Percentiles rank a stretch among this genome's conserved stretches.
Evolutionary conservation across 2,797 vertebrate genomes (phyloP).

Genomic region (Ctenopoma kingsleyae): DNA sequence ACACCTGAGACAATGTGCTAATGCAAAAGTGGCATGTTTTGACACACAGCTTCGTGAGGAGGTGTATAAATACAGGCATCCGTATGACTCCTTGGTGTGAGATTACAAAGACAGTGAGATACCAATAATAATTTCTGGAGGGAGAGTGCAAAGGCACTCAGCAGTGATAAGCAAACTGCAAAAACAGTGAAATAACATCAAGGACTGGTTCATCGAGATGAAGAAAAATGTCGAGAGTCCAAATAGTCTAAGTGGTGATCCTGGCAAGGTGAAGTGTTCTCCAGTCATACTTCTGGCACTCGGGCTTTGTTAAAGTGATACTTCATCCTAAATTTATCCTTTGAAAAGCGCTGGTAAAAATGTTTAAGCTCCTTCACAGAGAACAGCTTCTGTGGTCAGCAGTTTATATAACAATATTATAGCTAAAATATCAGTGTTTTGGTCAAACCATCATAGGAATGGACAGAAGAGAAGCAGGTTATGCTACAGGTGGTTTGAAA

Average conservation of each 20-base stretch:
- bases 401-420: constrained; percentile 2
- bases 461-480: neutral
- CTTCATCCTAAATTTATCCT: constrained; percentile 21
- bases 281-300: constrained; percentile 5
- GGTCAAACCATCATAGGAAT: constrained; percentile 13
- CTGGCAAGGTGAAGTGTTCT: constrained; percentile 27
- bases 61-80: constrained; percentile 18
- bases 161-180: constrained; percentile 34
- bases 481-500: constrained; percentile 8
- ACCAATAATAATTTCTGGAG: constrained; percentile 43
- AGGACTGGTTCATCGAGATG: constrained; percentile 30
- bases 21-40: constrained; percentile 45
- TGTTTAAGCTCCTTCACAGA: constrained; percentile 4
- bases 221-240: constrained; percentile 39
- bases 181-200: constrained; percentile 31
- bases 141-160: constrained; percentile 20
- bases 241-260: constrained; percentile 16
- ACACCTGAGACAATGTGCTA: constrained; percentile 20
- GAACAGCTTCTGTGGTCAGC: constrained; percentile 8
- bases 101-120: constrained; percentile 45
- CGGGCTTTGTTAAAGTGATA: constrained; percentile 19
- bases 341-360: constrained; percentile 31
- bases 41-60: constrained; percentile 20
- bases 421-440: constrained; percentile 9
- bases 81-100: constrained; percentile 19